Evolutionary conservation across 2,888 invertebrate species (phyloP).

Genomic region (Patella depressa): DNA sequence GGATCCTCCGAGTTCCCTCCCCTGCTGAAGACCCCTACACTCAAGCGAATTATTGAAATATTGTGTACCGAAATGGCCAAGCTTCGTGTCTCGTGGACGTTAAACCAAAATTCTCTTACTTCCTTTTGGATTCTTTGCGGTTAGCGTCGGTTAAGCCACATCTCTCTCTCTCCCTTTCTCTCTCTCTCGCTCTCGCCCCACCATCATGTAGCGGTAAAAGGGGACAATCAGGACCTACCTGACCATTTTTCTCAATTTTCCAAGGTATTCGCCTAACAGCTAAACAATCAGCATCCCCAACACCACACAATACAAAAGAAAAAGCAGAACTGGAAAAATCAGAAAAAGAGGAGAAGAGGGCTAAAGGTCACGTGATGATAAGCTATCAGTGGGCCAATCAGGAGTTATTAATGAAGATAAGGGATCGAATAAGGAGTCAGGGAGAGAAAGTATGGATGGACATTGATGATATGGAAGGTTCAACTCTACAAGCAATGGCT

Average conservation of each 20-base stretch:
- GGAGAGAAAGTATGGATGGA: conserved; percentile 55
- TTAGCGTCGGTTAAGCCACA: too few relatives aligned
- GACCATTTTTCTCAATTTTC: not conserved
- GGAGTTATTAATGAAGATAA: conserved; percentile 42
- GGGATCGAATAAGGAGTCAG: conserved; percentile 37
- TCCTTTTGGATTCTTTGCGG: too few relatives aligned
- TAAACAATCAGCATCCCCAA: not conserved
- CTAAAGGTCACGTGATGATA: conserved; percentile 54
- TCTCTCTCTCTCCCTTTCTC: too few relatives aligned
- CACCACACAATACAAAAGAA: not conserved
- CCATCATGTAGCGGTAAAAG: too few relatives aligned
- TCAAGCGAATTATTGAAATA: too few relatives aligned
- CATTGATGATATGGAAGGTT: conserved; percentile 59
- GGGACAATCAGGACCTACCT: too few relatives aligned
- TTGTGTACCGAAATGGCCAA: too few relatives aligned
- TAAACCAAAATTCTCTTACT: too few relatives aligned
- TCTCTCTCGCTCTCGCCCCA: too few relatives aligned
- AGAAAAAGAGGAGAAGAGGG: conserved; percentile 19
- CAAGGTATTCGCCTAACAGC: not conserved
- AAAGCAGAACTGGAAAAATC: conserved; percentile 5
- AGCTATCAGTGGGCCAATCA: conserved; percentile 60
- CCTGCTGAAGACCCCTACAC: too few relatives aligned
- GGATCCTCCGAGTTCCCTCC: too few relatives aligned
- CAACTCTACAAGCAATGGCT: conserved; percentile 60
- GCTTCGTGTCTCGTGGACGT: too few relatives aligned